Evolutionary conservation across 2,888 invertebrate genomes (phyloP), one percentile per base, ranked within the genome.

Genomic region (Drosophila subquinaria): DNA sequence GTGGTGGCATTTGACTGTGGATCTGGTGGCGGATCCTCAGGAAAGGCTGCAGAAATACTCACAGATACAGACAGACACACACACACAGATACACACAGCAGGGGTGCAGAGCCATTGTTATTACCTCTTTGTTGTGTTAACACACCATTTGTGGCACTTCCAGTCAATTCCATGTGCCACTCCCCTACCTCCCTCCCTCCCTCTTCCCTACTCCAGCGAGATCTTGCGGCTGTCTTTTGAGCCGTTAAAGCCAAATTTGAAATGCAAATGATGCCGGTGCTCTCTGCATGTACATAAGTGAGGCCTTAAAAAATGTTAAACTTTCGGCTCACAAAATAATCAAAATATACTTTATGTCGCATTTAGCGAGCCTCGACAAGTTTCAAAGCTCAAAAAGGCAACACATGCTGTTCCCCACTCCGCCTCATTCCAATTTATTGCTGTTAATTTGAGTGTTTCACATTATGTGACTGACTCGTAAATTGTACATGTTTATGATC

Each of bases 61-160:
- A 20, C 43, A 42, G 42, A 62, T 55, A 36, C 40, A 27, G 15
- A 23, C 23, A 23, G 23, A 23, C 2, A 50, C 20, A 35, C 27
- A 42, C 66, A 23, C 23, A 23, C 4, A 23, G 0, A 50, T 15
- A 35, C 27, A 42, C 66, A 64, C 52, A 67, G 53, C 66, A 73
- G 80, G 82, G 59, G 20, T 63, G 48, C 56, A 69, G 62, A 40
- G 69, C 70, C 65, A 83, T 86, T 88, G 88, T 86, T 88, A 86
- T 88, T 83, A 88, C 88, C 86, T 88, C 86, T 86, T 86, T 86
- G 86, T 78, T 86, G 81, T 86, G 88, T 86, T 86, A 86, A 81
- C 86, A 85, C 88, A 62, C 83, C 88, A 86, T 86, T 86, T 88
- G 83, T 72, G 88, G 86, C 71, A 83, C 79, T 85, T 76, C 57